Conservation (phyloP, 2,888 invertebrate species). For the Mycogona germanica region DNA sequence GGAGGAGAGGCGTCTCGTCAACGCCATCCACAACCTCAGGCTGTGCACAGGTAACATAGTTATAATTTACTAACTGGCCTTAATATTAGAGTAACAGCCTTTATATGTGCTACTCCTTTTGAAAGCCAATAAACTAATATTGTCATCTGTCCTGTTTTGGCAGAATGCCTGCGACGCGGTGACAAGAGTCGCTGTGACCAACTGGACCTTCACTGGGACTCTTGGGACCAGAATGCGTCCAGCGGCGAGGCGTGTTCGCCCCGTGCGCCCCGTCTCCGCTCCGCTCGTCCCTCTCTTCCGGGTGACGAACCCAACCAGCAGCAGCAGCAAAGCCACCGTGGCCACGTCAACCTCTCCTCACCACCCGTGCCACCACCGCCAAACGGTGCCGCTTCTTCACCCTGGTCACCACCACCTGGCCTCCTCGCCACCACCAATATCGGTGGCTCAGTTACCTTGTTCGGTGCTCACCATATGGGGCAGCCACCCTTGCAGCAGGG, state of each 20-base stretch:
- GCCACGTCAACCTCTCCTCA: conserved; percentile 19
- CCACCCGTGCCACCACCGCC: conserved; percentile 21
- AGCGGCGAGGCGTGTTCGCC: conserved; percentile 31
- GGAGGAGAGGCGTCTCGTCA: conserved; percentile 64
- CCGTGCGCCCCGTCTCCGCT: conserved; percentile 32
- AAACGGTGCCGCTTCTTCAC: too few species aligned
- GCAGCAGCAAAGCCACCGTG: too few species aligned
- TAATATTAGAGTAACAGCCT: too few species aligned
- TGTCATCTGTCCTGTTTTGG: conserved; percentile 21
- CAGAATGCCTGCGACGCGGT: conserved; percentile 48
- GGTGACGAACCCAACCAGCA: conserved; percentile 41
- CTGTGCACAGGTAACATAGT: conserved; percentile 59
- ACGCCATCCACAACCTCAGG: conserved; percentile 73
- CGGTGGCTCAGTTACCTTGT: not conserved
- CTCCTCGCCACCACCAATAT: not conserved
- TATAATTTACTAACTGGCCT: too few species aligned
- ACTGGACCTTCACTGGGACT: conserved; percentile 81
- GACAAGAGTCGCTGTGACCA: conserved; percentile 41
- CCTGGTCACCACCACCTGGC: conserved; percentile 22
- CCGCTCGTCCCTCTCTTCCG: conserved; percentile 44
- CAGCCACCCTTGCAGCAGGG: conserved; percentile 17
- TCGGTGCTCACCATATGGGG: conserved; percentile 7
- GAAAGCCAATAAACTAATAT: too few species aligned
- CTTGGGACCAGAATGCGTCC: conserved; percentile 59
- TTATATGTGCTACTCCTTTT: too few species aligned